Conservation (phyloP, 2,797 vertebrate species). For the Botia kubotai region DNA sequence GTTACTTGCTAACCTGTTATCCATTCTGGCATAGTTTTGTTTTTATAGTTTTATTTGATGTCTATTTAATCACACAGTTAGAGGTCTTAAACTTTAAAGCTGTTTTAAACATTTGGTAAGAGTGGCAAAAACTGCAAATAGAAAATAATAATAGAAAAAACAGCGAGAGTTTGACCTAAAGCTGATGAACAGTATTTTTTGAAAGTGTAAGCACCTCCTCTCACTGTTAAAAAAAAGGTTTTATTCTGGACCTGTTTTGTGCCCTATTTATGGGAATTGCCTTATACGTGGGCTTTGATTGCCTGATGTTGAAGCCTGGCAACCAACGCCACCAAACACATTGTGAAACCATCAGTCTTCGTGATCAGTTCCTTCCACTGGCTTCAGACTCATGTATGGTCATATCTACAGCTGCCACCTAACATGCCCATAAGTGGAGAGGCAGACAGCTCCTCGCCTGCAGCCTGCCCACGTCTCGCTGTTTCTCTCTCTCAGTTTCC, state of each 20-base stretch:
- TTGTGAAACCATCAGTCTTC: constrained; percentile 30
- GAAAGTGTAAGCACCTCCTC: not conserved
- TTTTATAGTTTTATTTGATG: not conserved
- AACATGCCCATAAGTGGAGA: constrained; percentile 52
- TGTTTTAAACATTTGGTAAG: not conserved
- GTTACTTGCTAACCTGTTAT: not conserved
- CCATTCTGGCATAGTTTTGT: not conserved
- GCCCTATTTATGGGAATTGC: not conserved
- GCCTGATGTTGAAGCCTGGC: constrained; percentile 21
- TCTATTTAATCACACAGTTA: not conserved
- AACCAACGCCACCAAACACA: constrained; percentile 12
- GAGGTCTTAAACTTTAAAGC: not conserved
- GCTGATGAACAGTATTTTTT: too few species aligned
- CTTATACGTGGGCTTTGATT: constrained; percentile 10
- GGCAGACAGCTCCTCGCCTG: constrained; percentile 34
- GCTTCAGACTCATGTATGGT: constrained; percentile 43
- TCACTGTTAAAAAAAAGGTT: not conserved
- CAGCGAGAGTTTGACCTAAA: too few species aligned
- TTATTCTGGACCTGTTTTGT: not conserved
- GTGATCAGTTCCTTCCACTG: constrained; percentile 26
- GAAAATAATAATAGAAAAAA: too few species aligned
- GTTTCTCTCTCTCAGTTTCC: constrained; percentile 23
- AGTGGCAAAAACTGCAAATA: too few species aligned
- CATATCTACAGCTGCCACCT: constrained; percentile 43
- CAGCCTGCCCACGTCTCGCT: constrained; percentile 40